Conservation (phyloP, 2,797 vertebrate species). For the Selene dorsalis region DNA sequence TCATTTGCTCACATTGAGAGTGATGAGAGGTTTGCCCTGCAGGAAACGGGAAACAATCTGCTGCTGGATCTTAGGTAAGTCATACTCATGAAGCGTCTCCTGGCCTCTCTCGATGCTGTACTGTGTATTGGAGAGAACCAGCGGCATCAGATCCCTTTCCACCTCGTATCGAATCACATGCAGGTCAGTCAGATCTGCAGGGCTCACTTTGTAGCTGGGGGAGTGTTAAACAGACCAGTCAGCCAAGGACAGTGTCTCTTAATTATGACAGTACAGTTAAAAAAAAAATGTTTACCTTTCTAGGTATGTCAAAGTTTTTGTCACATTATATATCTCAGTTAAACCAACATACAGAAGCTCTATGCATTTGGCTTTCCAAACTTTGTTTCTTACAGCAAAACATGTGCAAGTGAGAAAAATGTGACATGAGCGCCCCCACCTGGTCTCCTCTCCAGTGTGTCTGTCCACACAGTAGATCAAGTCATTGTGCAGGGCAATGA, state of each 20-base stretch:
- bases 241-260: background rate
- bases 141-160: constrained; percentile 90
- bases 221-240: constrained; percentile 13
- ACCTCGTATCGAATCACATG: constrained; percentile 93
- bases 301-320: background rate
- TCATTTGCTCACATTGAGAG: constrained; percentile 82
- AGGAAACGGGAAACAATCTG: constrained; percentile 91
- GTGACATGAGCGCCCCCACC: constrained; percentile 82
- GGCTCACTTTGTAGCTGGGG: constrained; percentile 90
- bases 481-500: constrained; percentile 92
- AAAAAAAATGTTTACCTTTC: background rate
- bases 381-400: constrained; percentile 1
- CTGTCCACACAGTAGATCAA: constrained; percentile 86
- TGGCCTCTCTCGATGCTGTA: constrained; percentile 91
- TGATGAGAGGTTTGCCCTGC: constrained; percentile 92
- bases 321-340: background rate
- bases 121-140: constrained; percentile 94
- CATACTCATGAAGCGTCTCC: constrained; percentile 88
- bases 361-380: constrained; percentile 8
- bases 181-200: constrained; percentile 89
- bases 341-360: background rate
- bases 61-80: constrained; percentile 92
- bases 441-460: constrained; percentile 83
- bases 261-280: background rate
- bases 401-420: constrained; percentile 34